These are phyloP conservation scores for Blastomussa wellsi DNA, from an alignment of 92 coral and sea anemone species.

Conservation along the genomic window DNA sequence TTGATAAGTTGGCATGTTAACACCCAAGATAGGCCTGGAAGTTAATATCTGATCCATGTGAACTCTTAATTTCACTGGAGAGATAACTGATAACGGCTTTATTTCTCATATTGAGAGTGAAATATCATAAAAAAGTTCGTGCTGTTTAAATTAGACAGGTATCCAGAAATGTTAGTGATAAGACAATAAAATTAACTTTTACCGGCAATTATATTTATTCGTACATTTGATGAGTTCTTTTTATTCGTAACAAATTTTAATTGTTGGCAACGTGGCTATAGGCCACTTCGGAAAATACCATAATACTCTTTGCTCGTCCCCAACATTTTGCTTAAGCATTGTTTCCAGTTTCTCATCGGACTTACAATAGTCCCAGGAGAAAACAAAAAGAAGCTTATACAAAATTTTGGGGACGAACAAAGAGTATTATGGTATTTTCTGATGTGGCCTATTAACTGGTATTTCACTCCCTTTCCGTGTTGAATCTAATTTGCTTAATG, in stretches of 20 bases:
- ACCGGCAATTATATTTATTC: not conserved
- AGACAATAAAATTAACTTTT: not conserved
- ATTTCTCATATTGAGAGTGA: not conserved
- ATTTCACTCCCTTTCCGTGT: not conserved
- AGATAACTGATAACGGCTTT: not conserved
- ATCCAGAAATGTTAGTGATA: not conserved
- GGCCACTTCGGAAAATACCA: no score
- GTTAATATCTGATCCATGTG: not conserved
- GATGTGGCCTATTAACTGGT: no score
- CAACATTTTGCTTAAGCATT: no score
- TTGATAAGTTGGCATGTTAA: not conserved
- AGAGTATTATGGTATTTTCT: no score
- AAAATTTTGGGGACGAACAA: no score
- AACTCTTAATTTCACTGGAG: not conserved
- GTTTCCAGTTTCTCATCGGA: no score
- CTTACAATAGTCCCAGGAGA: no score
- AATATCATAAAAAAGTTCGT: not conserved
- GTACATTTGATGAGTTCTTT: not conserved
- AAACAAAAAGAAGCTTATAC: no score
- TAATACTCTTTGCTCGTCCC: no score
- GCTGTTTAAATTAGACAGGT: not conserved
- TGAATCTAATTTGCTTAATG: not conserved
- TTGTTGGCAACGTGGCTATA: not conserved
- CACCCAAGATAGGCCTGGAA: not conserved
- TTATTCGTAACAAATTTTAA: not conserved